Conservation (phyloP, 2,888 invertebrate species). For the Eupithecia dodoneata region DNA sequence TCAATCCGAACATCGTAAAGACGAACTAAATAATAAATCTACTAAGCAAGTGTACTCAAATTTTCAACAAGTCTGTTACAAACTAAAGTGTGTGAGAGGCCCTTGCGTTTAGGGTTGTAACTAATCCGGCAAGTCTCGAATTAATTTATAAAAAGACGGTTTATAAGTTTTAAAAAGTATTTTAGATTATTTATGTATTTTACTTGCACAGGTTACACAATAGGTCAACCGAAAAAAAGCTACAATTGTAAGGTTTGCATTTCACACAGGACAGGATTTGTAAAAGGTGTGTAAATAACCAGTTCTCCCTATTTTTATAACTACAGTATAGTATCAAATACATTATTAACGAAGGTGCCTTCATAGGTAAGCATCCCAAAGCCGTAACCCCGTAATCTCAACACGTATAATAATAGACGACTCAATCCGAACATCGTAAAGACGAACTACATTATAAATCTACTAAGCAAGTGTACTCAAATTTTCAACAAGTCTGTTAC, state of each 20-base stretch:
- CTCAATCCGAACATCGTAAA: conserved; percentile 49
- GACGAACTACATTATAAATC: conserved; percentile 70
- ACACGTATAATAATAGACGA: conserved; percentile 39
- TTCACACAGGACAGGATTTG: too few relatives aligned
- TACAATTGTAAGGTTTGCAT: too few relatives aligned
- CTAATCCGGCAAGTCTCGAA: neutral
- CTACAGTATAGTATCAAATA: neutral
- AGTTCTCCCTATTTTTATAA: too few relatives aligned
- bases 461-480: conserved; percentile 61
- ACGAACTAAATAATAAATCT: conserved; percentile 69
- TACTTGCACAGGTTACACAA: too few relatives aligned
- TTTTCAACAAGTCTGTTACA: conserved; percentile 57
- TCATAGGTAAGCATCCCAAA: conserved; percentile 12
- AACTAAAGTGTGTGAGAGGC: conserved; percentile 65
- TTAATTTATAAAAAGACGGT: neutral
- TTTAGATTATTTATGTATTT: too few relatives aligned
- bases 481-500: conserved; percentile 59
- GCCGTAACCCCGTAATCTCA: conserved; percentile 36
- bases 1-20: conserved; percentile 50
- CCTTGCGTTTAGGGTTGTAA: conserved; percentile 41
- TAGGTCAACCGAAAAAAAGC: too few relatives aligned
- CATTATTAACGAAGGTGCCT: conserved; percentile 1
- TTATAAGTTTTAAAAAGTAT: too few relatives aligned
- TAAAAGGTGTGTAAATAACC: too few relatives aligned
- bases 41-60: conserved; percentile 63